Evolutionary conservation across 2,797 vertebrate genomes (phyloP).

Genomic region (Molossus alvarezi): DNA sequence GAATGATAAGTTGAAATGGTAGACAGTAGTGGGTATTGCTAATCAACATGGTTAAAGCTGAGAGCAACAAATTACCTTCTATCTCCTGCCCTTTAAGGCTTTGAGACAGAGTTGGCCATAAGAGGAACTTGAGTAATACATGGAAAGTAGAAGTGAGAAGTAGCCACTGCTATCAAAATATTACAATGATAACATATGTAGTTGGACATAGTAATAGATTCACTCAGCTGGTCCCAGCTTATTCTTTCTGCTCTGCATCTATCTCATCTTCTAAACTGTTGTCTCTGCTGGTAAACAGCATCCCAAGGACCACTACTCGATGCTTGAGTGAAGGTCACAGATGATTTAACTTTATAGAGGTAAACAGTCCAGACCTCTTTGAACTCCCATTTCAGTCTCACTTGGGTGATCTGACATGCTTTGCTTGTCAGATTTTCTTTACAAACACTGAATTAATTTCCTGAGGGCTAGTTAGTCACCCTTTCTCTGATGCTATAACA

Average conservation of each 20-base stretch:
- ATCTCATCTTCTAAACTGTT: background rate
- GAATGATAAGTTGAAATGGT: background rate
- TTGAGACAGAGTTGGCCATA: background rate
- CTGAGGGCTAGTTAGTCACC: background rate
- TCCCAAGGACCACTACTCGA: background rate
- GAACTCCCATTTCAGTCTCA: background rate
- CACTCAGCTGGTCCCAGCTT: background rate
- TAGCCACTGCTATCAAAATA: background rate
- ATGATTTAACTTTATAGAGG: background rate
- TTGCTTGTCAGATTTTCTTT: background rate
- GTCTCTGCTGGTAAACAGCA: background rate
- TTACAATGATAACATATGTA: background rate
- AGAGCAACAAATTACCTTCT: background rate
- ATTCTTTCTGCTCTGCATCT: background rate
- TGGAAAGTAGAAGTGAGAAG: background rate
- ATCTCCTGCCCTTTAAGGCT: background rate
- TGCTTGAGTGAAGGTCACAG: background rate
- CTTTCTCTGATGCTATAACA: background rate
- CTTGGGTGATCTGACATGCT: background rate
- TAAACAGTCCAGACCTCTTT: background rate
- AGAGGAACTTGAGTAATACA: background rate
- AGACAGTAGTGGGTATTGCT: background rate
- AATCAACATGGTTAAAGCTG: background rate
- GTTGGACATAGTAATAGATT: background rate
- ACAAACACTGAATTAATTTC: background rate